Percentiles rank a stretch among this genome's conserved stretches.
phyloP scores from a whole-genome alignment of 2,888 invertebrate genomes.

The Microctonus brassicae region DNA sequence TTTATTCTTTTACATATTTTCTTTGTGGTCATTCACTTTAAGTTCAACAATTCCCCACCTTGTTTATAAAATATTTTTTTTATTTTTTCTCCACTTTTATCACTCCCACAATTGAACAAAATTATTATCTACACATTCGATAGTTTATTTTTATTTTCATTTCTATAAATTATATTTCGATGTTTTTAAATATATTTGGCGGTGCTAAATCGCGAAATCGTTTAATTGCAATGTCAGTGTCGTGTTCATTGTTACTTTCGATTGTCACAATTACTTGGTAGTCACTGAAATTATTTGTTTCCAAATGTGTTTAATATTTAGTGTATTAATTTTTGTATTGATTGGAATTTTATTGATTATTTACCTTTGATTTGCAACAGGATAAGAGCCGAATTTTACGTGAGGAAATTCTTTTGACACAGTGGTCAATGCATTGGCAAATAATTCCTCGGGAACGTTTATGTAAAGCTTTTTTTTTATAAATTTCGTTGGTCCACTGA shows the following conservation, averaged over 20 bases:
- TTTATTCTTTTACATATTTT: background rate
- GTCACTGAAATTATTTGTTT: constrained; percentile 61
- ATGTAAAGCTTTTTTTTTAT: constrained; percentile 68
- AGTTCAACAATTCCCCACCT: too few species aligned
- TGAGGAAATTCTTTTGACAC: constrained; percentile 70
- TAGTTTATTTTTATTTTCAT: background rate
- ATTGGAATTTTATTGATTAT: constrained; percentile 29
- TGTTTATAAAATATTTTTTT: too few species aligned
- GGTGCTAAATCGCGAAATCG: constrained; percentile 65
- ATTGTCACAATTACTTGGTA: constrained; percentile 72
- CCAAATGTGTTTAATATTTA: too few species aligned
- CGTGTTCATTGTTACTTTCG: constrained; percentile 67
- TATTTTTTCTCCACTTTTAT: background rate
- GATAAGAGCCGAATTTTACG: constrained; percentile 73
- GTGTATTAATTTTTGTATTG: constrained; percentile 10
- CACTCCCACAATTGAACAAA: too few species aligned
- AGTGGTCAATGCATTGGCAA: constrained; percentile 66
- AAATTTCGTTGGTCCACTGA: constrained; percentile 67
- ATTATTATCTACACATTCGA: too few species aligned
- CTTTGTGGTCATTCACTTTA: constrained; percentile 18
- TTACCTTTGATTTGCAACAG: constrained; percentile 69
- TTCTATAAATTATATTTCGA: constrained; percentile 44
- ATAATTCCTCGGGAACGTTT: constrained; percentile 69
- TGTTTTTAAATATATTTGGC: constrained; percentile 52
- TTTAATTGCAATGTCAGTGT: constrained; percentile 64